Evolutionary conservation across 2,888 invertebrate genomes (phyloP).

Genomic region (Xestia c-nigrum): DNA sequence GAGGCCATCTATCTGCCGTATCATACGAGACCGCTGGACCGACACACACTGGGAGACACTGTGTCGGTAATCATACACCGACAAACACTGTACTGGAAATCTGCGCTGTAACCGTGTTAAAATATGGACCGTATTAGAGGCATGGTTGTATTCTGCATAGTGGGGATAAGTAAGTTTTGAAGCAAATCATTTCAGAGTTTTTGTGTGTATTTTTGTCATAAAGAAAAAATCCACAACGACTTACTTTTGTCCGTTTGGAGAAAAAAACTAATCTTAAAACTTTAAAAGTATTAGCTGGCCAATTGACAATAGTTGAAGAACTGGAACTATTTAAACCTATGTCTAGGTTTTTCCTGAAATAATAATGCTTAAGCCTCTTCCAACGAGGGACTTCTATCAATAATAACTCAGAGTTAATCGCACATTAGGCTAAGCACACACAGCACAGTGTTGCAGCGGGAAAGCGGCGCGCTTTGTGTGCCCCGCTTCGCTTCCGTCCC

Average conservation of each 20-base stretch:
- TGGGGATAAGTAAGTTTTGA: neutral
- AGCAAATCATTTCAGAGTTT: neutral
- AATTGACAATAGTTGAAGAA: neutral
- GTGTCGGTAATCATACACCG: slow-evolving; percentile 41
- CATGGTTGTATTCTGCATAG: neutral
- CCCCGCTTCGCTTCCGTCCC: slow-evolving; percentile 62
- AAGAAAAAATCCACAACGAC: neutral
- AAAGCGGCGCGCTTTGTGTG: slow-evolving; percentile 54
- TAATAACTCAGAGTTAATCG: slow-evolving; percentile 21
- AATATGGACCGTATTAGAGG: neutral
- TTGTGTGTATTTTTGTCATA: neutral
- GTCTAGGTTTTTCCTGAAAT: neutral
- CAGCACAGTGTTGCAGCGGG: slow-evolving; percentile 52
- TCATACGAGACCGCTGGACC: slow-evolving; percentile 52
- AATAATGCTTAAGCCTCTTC: neutral
- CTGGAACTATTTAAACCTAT: neutral
- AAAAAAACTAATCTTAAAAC: neutral
- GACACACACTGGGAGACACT: slow-evolving; percentile 36
- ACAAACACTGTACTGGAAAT: slow-evolving; percentile 5
- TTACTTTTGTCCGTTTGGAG: neutral
- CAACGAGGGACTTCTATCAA: neutral
- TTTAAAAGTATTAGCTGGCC: neutral
- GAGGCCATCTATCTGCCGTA: slow-evolving; percentile 62
- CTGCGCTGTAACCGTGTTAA: neutral
- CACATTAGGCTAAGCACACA: slow-evolving; percentile 40